phyloP scores from a whole-genome alignment of 2,888 invertebrate genomes.

The Ryuthela nishihirai region DNA sequence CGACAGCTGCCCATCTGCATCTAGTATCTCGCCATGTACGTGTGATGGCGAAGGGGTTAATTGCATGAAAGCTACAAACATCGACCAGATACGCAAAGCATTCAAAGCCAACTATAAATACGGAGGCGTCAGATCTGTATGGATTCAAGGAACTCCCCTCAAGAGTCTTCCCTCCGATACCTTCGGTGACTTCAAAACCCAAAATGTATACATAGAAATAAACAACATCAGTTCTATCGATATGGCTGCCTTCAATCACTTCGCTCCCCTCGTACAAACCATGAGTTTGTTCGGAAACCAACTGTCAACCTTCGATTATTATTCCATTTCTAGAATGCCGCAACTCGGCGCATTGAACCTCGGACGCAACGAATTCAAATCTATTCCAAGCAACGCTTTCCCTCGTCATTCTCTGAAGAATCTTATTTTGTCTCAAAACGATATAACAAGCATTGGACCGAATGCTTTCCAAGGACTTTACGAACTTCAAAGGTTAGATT shows the following conservation, averaged over 20 bases:
- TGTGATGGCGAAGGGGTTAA: slow-evolving; percentile 37
- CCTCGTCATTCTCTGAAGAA: slow-evolving; percentile 2
- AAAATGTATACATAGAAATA: slow-evolving; percentile 25
- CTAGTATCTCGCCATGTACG: slow-evolving; percentile 24
- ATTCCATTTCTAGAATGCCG: neutral
- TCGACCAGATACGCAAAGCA: slow-evolving; percentile 11
- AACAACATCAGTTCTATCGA: slow-evolving; percentile 20
- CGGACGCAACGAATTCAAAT: slow-evolving; percentile 15
- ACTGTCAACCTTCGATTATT: slow-evolving; percentile 5
- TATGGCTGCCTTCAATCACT: slow-evolving; percentile 14
- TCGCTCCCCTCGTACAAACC: neutral
- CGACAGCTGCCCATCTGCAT: slow-evolving; percentile 23
- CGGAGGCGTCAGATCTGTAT: slow-evolving; percentile 19
- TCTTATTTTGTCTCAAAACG: slow-evolving; percentile 20
- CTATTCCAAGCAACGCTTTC: slow-evolving; percentile 21
- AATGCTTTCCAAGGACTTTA: slow-evolving; percentile 20
- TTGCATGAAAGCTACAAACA: slow-evolving; percentile 20
- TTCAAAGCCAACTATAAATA: slow-evolving; percentile 29
- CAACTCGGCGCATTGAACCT: slow-evolving; percentile 10
- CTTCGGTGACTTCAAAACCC: slow-evolving; percentile 18
- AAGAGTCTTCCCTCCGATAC: slow-evolving; percentile 16
- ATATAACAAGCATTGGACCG: slow-evolving; percentile 19
- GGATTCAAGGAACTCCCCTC: slow-evolving; percentile 34
- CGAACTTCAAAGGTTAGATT: slow-evolving; percentile 9
- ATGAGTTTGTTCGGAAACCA: slow-evolving; percentile 34